Conservation (phyloP, 2,113 vertebrate species). For the Indri indri region DNA sequence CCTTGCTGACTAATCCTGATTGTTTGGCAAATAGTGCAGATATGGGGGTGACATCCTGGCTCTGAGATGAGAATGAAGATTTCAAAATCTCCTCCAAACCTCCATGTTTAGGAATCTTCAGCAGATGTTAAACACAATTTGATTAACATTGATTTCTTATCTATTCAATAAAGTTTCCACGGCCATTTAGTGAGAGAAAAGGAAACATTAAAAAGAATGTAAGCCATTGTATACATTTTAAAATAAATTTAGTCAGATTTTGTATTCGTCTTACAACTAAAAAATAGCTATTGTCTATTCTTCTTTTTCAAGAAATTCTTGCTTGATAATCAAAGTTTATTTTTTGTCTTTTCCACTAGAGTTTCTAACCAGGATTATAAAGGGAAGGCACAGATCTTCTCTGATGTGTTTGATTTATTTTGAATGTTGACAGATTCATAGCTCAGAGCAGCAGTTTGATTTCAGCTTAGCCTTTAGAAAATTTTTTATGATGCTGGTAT, state of each 20-base stretch:
- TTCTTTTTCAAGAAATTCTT: neutral
- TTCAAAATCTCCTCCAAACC: neutral
- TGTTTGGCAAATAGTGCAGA: neutral
- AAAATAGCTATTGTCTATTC: neutral
- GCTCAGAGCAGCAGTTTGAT: neutral
- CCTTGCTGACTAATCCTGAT: neutral
- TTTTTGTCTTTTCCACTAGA: neutral
- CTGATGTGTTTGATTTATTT: constrained; percentile 14
- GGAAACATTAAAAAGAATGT: neutral
- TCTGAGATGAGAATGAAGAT: constrained; percentile 12
- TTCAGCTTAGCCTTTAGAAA: constrained; percentile 15
- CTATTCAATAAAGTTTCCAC: neutral
- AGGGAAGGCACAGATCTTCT: neutral
- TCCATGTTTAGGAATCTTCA: constrained; percentile 32
- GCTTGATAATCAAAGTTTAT: neutral
- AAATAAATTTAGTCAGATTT: neutral
- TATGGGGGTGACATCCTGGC: neutral
- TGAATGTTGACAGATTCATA: neutral
- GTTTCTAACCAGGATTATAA: neutral
- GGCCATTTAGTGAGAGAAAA: neutral
- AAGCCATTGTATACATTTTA: neutral
- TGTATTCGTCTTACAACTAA: neutral
- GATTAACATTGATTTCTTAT: neutral
- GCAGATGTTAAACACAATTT: neutral
- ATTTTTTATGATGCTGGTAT: neutral